A percentile compares a stretch with the other conserved stretches of the same genome.
Evolutionary conservation across 2,113 vertebrate species (phyloP).

Genomic region (Strix aluco): DNA sequence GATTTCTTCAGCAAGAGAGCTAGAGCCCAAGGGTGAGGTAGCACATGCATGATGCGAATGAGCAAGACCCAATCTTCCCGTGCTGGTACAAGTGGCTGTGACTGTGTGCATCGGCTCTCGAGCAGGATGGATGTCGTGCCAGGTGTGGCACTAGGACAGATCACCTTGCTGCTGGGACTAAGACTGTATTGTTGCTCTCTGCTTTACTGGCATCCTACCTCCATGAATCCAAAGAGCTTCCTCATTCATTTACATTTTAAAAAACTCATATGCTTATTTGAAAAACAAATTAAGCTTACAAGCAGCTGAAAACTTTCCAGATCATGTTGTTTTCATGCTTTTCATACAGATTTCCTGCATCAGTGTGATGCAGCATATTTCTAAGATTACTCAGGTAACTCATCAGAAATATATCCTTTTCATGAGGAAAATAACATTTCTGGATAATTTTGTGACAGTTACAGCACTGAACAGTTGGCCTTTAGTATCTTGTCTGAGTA

Average conservation of each 20-base stretch:
- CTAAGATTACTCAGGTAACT: not conserved
- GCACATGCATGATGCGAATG: rapidly evolving
- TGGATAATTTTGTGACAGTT: not conserved
- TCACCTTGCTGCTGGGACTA: not conserved
- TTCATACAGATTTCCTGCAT: not conserved
- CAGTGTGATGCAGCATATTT: not conserved
- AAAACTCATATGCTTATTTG: not conserved
- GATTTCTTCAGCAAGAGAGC: not conserved
- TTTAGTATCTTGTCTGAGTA: not conserved
- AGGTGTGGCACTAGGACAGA: not conserved
- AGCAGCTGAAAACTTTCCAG: not conserved
- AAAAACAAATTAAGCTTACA: not conserved
- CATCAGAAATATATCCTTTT: not conserved
- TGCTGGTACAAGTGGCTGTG: not conserved
- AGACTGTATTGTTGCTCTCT: not conserved
- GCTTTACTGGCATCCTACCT: not conserved
- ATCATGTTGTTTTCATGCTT: not conserved
- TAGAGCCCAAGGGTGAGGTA: not conserved
- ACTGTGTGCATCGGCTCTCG: rapidly evolving
- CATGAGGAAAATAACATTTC: not conserved
- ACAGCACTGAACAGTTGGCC: not conserved
- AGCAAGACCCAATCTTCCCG: not conserved
- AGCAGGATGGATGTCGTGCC: not conserved
- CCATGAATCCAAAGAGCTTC: not conserved
- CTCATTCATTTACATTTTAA: not conserved